Base-by-base conservation (phyloP, 92 coral and sea anemone species). In the Parazoanthus swiftii region DNA sequence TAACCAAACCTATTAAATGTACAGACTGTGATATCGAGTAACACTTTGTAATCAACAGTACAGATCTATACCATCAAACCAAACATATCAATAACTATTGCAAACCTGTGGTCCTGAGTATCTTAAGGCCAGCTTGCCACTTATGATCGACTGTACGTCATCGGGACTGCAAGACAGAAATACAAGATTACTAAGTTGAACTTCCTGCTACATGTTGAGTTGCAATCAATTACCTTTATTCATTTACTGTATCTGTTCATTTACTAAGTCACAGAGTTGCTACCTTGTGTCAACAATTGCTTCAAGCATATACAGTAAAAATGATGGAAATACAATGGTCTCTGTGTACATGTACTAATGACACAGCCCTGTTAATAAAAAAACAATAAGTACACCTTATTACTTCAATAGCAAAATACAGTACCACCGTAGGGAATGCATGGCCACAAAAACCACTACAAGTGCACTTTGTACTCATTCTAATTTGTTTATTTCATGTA, bases 111-210 rank as follows among this genome's bases (percentile, higher is more conserved):
- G 88, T 88, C 99, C 99, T 25, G 99, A 95, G 87, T 95, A 97
- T 91, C 96, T 86, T 74, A 97, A 88, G 23, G 97, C 99, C 90
- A 97, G 90, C 84, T 97, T 97, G 7, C 99, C 95, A 89, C 98
- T 97, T 20, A 97, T 97, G 46, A 97, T 97, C 7, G 99, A 97
- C 88, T 97, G 99, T 7, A 97, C 99, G 91, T 95, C 99, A 89
- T 97, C 99, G 18, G 99, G 99, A 77, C 99, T 97, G 88, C 21
- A 48, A 86, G 78, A 83, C 20, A 67, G 72, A 59, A 86, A 56
- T 15, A 26, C 8, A 66, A 5, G 29, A 18, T 58, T 76, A 33
- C 33, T 75, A 20, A 74, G 72, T 82, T 44, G 37, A 42, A 29
- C 26, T 50, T 3, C 15, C 51, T 58, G 66, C 21, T 14, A 58